These are phyloP conservation scores for Argentina silus DNA, from an alignment of 2,797 vertebrate genomes.

Conservation along the genomic window DNA sequence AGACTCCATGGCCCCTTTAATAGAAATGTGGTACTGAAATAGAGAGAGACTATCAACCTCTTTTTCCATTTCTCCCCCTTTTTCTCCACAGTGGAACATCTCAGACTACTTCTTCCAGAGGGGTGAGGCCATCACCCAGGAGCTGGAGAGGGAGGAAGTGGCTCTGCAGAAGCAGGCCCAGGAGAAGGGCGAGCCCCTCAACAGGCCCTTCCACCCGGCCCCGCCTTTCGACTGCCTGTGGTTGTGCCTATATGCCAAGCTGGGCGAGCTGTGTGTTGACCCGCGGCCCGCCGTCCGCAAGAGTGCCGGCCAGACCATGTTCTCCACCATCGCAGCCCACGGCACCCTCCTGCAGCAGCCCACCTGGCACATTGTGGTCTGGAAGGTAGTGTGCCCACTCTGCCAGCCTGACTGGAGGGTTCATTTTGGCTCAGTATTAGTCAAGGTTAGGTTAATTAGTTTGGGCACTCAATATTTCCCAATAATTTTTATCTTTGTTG, in stretches of 20 bases:
- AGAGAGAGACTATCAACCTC: not conserved
- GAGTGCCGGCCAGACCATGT: constrained; percentile 94
- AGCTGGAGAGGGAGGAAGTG: constrained; percentile 91
- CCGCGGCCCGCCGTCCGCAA: constrained; percentile 95
- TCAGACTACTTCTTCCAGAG: constrained; percentile 99
- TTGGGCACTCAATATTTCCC: too few species aligned
- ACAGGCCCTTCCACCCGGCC: constrained; percentile 94
- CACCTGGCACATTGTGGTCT: constrained; percentile 97
- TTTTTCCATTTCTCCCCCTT: not conserved
- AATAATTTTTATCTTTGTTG: too few species aligned
- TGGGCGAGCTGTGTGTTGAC: constrained; percentile 96
- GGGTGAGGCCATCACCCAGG: constrained; percentile 93
- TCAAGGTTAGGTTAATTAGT: too few species aligned
- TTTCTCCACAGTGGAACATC: constrained; percentile 93
- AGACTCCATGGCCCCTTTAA: too few species aligned
- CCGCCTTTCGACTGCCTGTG: constrained; percentile 98
- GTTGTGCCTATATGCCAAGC: constrained; percentile 94
- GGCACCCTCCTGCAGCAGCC: constrained; percentile 94
- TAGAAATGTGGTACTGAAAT: not conserved
- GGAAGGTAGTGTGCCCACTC: constrained; percentile 86
- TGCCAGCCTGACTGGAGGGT: too few species aligned
- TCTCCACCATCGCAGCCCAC: constrained; percentile 96
- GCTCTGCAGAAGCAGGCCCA: constrained; percentile 88
- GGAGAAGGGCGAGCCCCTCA: constrained; percentile 89
- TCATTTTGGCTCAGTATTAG: too few species aligned